Evolutionary conservation across 1,140 invertebrate genomes (phyloP).

Genomic region (Sitobion miscanthi): DNA sequence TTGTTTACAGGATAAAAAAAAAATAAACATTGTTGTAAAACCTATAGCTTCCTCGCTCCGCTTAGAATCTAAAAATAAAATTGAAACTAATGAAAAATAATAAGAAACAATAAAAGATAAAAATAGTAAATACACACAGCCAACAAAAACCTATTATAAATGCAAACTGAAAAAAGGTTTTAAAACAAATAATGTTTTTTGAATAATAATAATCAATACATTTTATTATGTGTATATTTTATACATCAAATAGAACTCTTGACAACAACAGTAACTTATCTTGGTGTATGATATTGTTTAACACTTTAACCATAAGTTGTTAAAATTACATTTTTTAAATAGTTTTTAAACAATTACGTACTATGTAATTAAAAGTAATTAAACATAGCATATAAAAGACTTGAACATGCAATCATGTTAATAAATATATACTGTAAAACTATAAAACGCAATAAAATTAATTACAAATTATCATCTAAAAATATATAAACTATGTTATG

Average conservation of each 20-base stretch:
- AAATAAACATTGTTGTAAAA: no score
- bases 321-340: constrained; percentile 13
- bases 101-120: neutral
- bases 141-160: neutral
- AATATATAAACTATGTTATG: constrained; percentile 36
- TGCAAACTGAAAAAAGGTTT: neutral
- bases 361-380: neutral
- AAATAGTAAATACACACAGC: neutral
- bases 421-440: constrained; percentile 31
- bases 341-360: neutral
- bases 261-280: neutral
- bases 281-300: neutral
- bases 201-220: neutral
- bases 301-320: neutral
- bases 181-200: constrained; percentile 9
- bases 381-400: neutral
- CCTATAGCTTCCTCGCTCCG: no score
- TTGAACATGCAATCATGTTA: neutral
- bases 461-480: constrained; percentile 33
- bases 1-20: no score
- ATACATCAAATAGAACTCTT: constrained; percentile 20
- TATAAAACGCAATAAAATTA: constrained; percentile 36
- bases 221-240: neutral
- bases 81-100: neutral
- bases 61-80: no score